These are phyloP conservation scores for Sterna hirundo DNA, from an alignment of 2,113 vertebrate species.

Conservation along the genomic window DNA sequence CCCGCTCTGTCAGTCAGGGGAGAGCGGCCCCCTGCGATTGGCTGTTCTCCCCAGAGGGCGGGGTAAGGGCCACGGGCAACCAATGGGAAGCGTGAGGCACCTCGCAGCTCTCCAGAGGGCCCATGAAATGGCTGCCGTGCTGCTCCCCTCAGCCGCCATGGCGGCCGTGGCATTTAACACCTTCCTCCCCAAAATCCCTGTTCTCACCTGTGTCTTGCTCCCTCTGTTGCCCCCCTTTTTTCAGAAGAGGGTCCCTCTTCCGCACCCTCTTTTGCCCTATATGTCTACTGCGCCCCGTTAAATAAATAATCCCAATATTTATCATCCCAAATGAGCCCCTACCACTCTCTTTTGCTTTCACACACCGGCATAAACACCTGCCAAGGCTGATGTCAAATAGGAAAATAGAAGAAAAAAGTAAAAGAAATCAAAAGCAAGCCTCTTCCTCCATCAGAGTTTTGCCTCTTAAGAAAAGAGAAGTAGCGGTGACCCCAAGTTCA, in stretches of 20 bases:
- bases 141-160: accelerated
- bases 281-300: neutral
- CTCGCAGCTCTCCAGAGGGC: neutral
- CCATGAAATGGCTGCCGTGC: accelerated
- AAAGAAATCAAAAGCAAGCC: neutral
- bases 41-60: neutral
- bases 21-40: neutral
- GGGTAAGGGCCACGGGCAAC: neutral
- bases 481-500: neutral
- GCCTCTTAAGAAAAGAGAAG: neutral
- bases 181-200: too few species aligned
- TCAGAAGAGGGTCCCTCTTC: neutral
- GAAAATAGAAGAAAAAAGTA: neutral
- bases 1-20: neutral
- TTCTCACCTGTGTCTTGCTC: neutral
- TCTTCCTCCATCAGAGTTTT: neutral
- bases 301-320: neutral
- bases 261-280: accelerated
- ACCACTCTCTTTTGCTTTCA: neutral
- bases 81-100: neutral
- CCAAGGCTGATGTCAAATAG: neutral
- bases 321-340: neutral
- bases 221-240: neutral
- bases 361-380: neutral
- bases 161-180: accelerated